Base-by-base conservation (phyloP, 1,140 invertebrate genomes). In the Onthophagus taurus region DNA sequence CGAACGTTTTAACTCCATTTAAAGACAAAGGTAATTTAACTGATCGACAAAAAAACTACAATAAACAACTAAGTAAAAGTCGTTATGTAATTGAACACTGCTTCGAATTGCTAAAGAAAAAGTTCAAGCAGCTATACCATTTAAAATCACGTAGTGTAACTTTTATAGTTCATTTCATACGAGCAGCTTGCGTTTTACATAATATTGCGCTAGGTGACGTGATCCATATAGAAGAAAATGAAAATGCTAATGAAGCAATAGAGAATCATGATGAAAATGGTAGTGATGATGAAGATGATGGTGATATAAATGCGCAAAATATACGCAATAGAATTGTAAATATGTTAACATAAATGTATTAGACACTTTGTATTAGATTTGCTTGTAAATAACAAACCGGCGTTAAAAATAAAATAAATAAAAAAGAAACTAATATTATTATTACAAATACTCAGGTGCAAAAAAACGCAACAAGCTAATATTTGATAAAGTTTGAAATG, bases 121-220 rank as follows among this genome's bases (percentile, higher is more conserved):
- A 48, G 13, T 47, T 50, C 20, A 19, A 39, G 23, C 39, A 47
- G 44, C 33, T 50, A 20, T 49, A 13, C 19, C 23, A 45, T 26
- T 3, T 45, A 11, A 49, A 49, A 38, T 14, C 44, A 42, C 42
- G 30, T 41, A 47, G 39, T 24, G 39, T 50, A 44, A 3, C 23
- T 29, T 4, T 6, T 29, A 29, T 29, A 29, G 21, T 41, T 4
- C 21, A 53, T 38, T 51, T 53, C 13, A 42, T 50, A 3, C n/a
- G 43, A 19, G 49, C 42, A 13, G 48, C 37, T 30, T 50, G 48
- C 17, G 45, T 53, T n/a, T 24, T 53, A 11, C 49, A 53, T 26
- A 53, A 51, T 36, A 4, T 49, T 12, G 19, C 16, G 7, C 7
- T 26, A 7, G 24, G n/a, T 26, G 24, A 26, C n/a, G 24, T 26